Evolutionary conservation across 1,140 invertebrate species (phyloP), one percentile per base, ranked within the genome.

Genomic region (Portunus trituberculatus): DNA sequence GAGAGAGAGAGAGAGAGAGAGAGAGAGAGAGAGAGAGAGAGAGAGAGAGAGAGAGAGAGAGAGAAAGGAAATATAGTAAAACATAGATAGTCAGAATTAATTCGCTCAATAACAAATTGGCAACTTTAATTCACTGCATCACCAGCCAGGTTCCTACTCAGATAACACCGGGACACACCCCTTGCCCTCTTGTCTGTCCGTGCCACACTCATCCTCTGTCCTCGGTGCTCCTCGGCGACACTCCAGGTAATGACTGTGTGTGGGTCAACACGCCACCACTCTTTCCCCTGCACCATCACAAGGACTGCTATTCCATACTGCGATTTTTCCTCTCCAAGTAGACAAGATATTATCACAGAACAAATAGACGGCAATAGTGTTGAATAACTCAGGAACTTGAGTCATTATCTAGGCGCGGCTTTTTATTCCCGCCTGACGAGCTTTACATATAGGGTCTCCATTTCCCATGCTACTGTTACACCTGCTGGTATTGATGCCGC

Each of bases 181-280:
- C 67, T n/a, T 76, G 12, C 67, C n/a, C 67, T 76, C 67, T n/a
- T n/a, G 67, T n/a, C 67, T n/a, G 67, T 76, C 67, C 20, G 67
- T 76, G 12, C 67, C 67, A 20, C 67, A n/a, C 67, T 76, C n/a
- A 2, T 25, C 67, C 67, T 76, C 67, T 76, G 20, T n/a, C 67
- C 67, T 76, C 67, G n/a, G 67, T 25, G 67, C 67, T 76, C 67
- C 67, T 76, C 67, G 67, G 67, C 67, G 67, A 76, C 67, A 76
- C 67, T 76, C 67, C 20, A 76, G 25, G 67, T 76, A 76, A 76
- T 76, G 67, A 76, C 67, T 76, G 20, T 76, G 67, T 76, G 67
- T 8, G 67, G 67, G 67, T 76, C 67, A 76, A 76, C 67, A 76
- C 67, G 67, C 20, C 12, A 20, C 67, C 67, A 76, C 67, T 76